Percentiles rank a stretch among this genome's conserved stretches.
phyloP scores from a whole-genome alignment of 92 coral and sea anemone species.

The Muricea muricata region DNA sequence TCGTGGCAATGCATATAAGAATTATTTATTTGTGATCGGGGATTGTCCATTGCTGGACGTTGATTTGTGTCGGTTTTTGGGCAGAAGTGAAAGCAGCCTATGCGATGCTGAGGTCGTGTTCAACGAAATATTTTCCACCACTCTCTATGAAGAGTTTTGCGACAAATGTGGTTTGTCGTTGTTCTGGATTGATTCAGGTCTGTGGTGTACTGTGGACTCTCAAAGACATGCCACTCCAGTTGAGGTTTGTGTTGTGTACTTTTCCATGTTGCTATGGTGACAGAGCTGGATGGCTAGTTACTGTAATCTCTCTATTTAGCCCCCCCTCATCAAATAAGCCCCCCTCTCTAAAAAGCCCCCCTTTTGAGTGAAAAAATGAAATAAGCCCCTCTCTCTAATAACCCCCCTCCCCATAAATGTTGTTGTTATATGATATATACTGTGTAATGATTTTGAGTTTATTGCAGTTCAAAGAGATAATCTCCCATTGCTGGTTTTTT shows the following conservation, averaged over 20 bases:
- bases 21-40: slow-evolving; percentile 80
- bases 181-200: slow-evolving; percentile 81
- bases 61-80: slow-evolving; percentile 67
- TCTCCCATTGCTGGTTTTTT: too few species aligned
- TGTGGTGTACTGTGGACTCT: slow-evolving; percentile 57
- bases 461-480: too few species aligned
- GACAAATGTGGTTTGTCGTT: slow-evolving; percentile 70
- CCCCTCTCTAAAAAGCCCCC: too few species aligned
- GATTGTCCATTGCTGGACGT: slow-evolving; percentile 72
- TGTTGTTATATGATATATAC: too few species aligned
- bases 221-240: background rate
- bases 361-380: too few species aligned
- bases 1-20: slow-evolving; percentile 46
- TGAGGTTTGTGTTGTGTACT: slow-evolving; percentile 14
- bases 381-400: too few species aligned
- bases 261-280: background rate
- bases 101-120: slow-evolving; percentile 49
- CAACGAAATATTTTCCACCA: slow-evolving; percentile 71
- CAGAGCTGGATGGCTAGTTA: background rate
- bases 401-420: too few species aligned
- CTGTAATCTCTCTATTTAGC: too few species aligned
- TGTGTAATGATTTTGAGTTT: too few species aligned
- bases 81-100: slow-evolving; percentile 10
- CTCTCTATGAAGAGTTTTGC: slow-evolving; percentile 75
- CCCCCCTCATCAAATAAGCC: too few species aligned